Evolutionary conservation across 2,797 vertebrate species (phyloP).

Genomic region (Epinephelus awoara): DNA sequence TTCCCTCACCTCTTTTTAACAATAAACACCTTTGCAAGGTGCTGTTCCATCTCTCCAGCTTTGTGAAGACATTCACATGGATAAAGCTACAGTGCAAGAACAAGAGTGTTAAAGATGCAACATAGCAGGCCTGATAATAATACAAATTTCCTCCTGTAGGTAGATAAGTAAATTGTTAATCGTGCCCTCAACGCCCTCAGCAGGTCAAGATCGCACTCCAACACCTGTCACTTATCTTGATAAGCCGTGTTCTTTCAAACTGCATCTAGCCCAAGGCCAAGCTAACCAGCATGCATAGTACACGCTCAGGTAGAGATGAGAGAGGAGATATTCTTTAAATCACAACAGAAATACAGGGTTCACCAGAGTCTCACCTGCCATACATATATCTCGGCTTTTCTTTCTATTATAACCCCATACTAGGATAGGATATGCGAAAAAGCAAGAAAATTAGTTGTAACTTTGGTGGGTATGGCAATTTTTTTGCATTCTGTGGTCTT

Average conservation of each 20-base stretch:
- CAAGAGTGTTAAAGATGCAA: slow-evolving; percentile 3
- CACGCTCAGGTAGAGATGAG: neutral
- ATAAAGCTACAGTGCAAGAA: neutral
- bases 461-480: no score
- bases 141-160: slow-evolving; percentile 10
- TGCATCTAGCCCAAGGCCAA: slow-evolving; percentile 34
- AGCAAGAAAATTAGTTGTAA: no score
- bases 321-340: slow-evolving; percentile 11
- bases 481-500: no score
- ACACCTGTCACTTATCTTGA: slow-evolving; percentile 51
- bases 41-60: neutral
- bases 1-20: neutral
- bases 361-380: neutral
- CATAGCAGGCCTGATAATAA: slow-evolving; percentile 27
- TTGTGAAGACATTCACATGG: slow-evolving; percentile 10
- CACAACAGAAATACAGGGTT: slow-evolving; percentile 17
- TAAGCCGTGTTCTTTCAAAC: slow-evolving; percentile 8
- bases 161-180: slow-evolving; percentile 41
- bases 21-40: neutral
- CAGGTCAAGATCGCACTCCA: slow-evolving; percentile 43
- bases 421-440: no score
- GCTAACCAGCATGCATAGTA: slow-evolving; percentile 26
- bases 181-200: slow-evolving; percentile 26
- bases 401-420: neutral
- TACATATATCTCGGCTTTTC: slow-evolving; percentile 2